These are phyloP conservation scores for Diplosoma virens DNA, from an alignment of 23 tunicate species.

Conservation along the genomic window DNA sequence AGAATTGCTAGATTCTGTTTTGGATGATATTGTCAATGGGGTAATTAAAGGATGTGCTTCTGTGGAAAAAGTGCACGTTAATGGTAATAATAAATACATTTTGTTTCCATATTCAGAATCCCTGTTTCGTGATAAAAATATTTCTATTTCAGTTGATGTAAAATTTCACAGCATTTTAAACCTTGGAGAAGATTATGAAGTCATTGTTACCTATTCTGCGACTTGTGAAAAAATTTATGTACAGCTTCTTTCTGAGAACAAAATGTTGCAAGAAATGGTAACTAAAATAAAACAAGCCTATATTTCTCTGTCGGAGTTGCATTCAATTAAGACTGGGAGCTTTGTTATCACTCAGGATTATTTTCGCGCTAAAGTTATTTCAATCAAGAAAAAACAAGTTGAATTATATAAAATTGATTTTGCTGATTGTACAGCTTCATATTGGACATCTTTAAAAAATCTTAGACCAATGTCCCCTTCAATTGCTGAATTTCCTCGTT, in stretches of 20 bases:
- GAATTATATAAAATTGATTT: constrained; percentile 40
- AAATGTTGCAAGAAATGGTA: constrained; percentile 1
- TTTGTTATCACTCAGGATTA: constrained; percentile 17
- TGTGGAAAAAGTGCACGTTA: constrained; percentile 8
- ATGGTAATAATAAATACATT: constrained; percentile 15
- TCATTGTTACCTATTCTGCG: constrained; percentile 2
- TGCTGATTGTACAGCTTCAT: constrained; percentile 13
- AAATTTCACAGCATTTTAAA: background rate
- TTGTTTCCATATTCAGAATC: constrained; percentile 6
- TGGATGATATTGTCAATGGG: constrained; percentile 10
- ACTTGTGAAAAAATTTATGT: constrained; percentile 40
- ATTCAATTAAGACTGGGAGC: background rate
- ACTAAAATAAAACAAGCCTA: background rate
- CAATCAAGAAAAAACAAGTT: background rate
- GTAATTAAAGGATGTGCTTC: constrained; percentile 8
- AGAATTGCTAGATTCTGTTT: constrained; percentile 2
- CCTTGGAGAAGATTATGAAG: constrained; percentile 26
- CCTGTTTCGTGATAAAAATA: background rate
- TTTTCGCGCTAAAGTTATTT: constrained; percentile 23
- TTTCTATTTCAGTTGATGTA: background rate
- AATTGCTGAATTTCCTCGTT: constrained; percentile 29
- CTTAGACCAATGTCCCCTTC: constrained; percentile 2
- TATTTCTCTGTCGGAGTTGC: background rate
- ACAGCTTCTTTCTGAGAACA: constrained; percentile 14
- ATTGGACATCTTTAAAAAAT: background rate